Conservation (phyloP, 2,888 invertebrate genomes). For the Sipha maydis region DNA sequence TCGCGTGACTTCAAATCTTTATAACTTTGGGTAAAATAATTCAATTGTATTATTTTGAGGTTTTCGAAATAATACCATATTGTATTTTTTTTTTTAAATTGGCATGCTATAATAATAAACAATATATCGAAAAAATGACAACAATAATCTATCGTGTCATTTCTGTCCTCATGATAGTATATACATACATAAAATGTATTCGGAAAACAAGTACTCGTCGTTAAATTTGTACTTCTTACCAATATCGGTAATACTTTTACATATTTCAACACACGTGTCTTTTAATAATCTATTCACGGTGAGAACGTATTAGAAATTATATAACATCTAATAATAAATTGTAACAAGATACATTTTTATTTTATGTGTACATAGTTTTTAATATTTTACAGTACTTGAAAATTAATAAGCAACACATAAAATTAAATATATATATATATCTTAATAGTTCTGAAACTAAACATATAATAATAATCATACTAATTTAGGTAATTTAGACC, state of each 20-base stretch:
- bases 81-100: neutral
- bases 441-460: neutral
- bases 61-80: slow-evolving; percentile 24
- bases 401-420: neutral
- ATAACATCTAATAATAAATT: neutral
- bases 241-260: neutral
- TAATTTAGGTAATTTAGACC: too few relatives aligned
- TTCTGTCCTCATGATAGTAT: neutral
- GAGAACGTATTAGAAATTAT: neutral
- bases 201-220: too few relatives aligned
- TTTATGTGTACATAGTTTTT: neutral
- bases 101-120: neutral
- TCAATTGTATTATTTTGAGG: slow-evolving; percentile 41
- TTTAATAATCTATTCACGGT: neutral
- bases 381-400: neutral
- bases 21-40: slow-evolving; percentile 32
- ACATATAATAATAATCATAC: neutral
- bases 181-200: neutral
- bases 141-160: neutral
- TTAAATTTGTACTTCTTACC: too few relatives aligned
- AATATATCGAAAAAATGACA: slow-evolving; percentile 35
- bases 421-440: neutral
- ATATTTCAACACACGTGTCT: neutral
- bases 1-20: slow-evolving; percentile 42
- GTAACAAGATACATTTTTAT: neutral